Conservation (phyloP, 2,888 invertebrate genomes). For the Pollenia labialis region DNA sequence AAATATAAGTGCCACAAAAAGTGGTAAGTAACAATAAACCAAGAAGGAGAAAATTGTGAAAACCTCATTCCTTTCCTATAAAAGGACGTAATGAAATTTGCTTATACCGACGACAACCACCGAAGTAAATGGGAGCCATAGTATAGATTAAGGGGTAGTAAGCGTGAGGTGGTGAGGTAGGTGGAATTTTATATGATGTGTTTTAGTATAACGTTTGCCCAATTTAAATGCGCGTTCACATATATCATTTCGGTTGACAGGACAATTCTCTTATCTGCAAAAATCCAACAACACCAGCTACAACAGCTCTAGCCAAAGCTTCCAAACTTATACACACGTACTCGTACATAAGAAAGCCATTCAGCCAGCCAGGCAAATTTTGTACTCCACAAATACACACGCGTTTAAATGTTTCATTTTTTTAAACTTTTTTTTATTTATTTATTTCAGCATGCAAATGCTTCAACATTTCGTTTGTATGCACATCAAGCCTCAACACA, state of each 20-base stretch:
- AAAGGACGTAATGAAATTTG: conserved; percentile 68
- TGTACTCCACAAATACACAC: not conserved
- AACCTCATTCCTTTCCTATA: conserved; percentile 61
- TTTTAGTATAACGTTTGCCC: conserved; percentile 78
- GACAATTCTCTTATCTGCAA: conserved; percentile 88
- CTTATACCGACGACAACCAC: conserved; percentile 46
- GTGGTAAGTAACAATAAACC: conserved; percentile 71
- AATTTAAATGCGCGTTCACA: conserved; percentile 85
- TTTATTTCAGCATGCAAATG: conserved; percentile 53
- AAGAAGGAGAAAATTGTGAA: conserved; percentile 68
- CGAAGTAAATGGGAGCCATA: conserved; percentile 2
- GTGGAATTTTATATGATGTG: conserved; percentile 71
- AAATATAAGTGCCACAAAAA: conserved; percentile 59
- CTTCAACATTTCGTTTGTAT: conserved; percentile 44
- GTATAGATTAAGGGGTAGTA: conserved; percentile 10
- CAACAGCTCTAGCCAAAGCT: conserved; percentile 54
- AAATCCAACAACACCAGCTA: conserved; percentile 82
- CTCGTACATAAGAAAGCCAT: not conserved
- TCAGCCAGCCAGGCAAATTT: conserved; percentile 43
- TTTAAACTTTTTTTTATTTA: not conserved
- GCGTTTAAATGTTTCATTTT: conserved; percentile 34
- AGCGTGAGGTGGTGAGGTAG: conserved; percentile 33
- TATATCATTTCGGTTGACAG: conserved; percentile 89
- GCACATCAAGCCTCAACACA: conserved; percentile 60
- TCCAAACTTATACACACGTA: conserved; percentile 8